Evolutionary conservation across 1,140 invertebrate genomes (phyloP), one percentile per base, ranked within the genome.

Genomic region (Zophobas morio): DNA sequence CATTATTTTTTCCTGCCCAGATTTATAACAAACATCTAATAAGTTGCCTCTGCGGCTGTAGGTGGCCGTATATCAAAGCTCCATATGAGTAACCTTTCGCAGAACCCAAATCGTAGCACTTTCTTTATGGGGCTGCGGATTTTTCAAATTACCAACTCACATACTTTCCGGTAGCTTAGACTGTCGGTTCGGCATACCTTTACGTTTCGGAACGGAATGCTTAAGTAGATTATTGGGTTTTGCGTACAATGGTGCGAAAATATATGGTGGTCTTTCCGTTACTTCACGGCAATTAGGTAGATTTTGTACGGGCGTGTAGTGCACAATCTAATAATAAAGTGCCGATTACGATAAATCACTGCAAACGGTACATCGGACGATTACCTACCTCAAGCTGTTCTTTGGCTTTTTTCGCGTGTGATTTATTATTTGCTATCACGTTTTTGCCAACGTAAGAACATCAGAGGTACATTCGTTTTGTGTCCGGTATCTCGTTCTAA

Each of bases 1-100:
- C 70, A 47, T 72, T 72, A 72, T 72, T 72, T 72, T 71, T 72
- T 54, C 46, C 70, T 40, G 70, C 8, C 46, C 34, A 72, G 70
- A 72, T 72, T 72, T 72, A 72, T 72, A 72, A 72, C 70, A 72
- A 72, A 72, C 70, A 72, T 72, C 70, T 72, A 72, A 72, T 72
- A 72, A 72, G 70, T 72, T 51, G 47, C 63, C 6, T 47, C 70
- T 8, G 40, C 36, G 34, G 40, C 39, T 51, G 0, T 20, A 33
- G 70, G 46, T 51, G 70, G 36, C 5, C 70, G 32, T 72, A 53
- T 72, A 42, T 72, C 46, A 72, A 40, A 72, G 34, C 47, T 20
- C n/a, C 66, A 47, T 71, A 71, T 71, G 47, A 72, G 46, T 72
- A 72, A 72, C 60, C 60, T 39, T 66, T 66, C 60, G 60, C n/a